Evolutionary conservation across 1,140 invertebrate genomes (phyloP), one percentile per base, ranked within the genome.

Genomic region (Drosophila kepulauana): DNA sequence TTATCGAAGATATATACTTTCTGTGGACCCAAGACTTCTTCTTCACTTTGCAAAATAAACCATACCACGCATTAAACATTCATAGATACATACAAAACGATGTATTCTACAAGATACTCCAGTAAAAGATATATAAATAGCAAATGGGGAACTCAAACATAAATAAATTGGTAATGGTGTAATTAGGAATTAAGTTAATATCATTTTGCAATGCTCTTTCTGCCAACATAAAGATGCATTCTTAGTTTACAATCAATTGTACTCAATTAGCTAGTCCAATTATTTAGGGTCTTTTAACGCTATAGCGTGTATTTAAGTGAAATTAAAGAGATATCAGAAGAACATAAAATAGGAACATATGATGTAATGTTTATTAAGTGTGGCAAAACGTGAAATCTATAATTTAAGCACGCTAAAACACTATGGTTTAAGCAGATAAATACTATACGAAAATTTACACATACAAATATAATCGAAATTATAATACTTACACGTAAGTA

Each of bases 401-500:
- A 30, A 52, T 28, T 64, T 64, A 64, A 52, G 33, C 48, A 64
- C 62, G 54, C 28, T 35, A 20, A 30, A 63, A 63, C 28, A 4
- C 1, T 8, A 10, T 48, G 10, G 11, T 63, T 48, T 49, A 48
- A 15, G 25, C 58, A 33, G 54, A 70, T 30, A 54, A 28, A 63
- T 48, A 30, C 16, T 28, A 63, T 48, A 38, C 30, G 16, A 11
- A 25, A 33, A 46, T 41, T 16, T 38, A 16, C 20, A 52, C 20
- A 15, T 48, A 46, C 16, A 35, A 30, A 57, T 57, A 51, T 30
- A 30, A 49, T 41, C 35, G n/a, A 20, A 52, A 56, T 54, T 59
- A 54, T 66, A 33, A 25, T 56, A 48, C 61, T 48, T 57, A 43
- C 72, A 75, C 69, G 72, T 75, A 75, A 75, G 72, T 75, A 75